Evolutionary conservation across 2,113 vertebrate species (phyloP).

Genomic region (Colaptes auratus): DNA sequence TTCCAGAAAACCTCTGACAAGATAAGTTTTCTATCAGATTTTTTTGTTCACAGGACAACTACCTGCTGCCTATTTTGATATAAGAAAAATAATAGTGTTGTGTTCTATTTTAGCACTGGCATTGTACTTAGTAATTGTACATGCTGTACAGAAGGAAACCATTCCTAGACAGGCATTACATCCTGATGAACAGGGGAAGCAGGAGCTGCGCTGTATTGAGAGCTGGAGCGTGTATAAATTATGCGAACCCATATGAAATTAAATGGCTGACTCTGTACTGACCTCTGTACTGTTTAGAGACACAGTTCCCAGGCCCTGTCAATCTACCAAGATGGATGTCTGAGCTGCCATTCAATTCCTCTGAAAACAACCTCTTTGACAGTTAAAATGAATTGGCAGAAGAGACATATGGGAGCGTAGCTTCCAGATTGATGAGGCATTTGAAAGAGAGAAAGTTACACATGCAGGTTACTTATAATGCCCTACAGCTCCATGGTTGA

Average conservation of each 20-base stretch:
- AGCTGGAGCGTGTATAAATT: conserved; percentile 41
- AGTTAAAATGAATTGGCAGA: conserved; percentile 46
- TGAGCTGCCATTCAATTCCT: conserved; percentile 3
- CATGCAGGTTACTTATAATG: not conserved
- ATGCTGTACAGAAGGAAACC: not conserved
- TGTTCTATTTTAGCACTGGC: not conserved
- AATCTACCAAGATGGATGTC: conserved; percentile 56
- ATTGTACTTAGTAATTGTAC: not conserved
- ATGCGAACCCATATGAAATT: conserved; percentile 25
- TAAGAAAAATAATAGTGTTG: not conserved
- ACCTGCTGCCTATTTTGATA: not conserved
- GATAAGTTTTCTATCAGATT: not conserved
- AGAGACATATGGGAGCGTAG: not conserved
- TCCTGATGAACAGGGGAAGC: not conserved
- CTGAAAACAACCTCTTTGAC: conserved; percentile 56
- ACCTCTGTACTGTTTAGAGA: conserved; percentile 36
- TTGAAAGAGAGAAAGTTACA: conserved; percentile 28
- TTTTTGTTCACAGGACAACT: not conserved
- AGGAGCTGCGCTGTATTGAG: not conserved
- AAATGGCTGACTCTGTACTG: not conserved
- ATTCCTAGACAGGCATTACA: not conserved
- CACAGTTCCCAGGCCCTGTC: conserved; percentile 47
- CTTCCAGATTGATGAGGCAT: conserved; percentile 59
- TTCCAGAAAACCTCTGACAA: rapidly evolving
- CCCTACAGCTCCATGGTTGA: not conserved